phyloP scores from a whole-genome alignment of 2,113 vertebrate species.

The Gallinago undulata region DNA sequence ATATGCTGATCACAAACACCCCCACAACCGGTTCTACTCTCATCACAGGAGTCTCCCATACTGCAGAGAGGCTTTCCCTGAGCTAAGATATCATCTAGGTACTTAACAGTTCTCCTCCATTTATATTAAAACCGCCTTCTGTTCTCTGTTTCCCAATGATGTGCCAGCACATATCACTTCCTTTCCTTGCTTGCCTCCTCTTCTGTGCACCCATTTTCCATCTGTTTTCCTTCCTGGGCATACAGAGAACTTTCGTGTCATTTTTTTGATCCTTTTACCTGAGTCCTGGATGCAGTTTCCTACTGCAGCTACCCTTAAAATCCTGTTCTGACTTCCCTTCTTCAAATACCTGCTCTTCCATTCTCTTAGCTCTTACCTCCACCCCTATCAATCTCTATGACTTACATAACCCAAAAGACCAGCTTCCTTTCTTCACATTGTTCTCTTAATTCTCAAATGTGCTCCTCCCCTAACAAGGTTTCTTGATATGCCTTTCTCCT shows the following conservation, averaged over 20 bases:
- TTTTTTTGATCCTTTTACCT: not conserved
- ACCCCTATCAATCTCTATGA: not conserved
- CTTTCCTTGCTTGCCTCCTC: not conserved
- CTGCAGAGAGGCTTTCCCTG: not conserved
- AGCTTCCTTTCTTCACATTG: not conserved
- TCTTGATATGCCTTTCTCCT: not conserved
- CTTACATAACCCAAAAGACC: not conserved
- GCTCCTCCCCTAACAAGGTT: not conserved
- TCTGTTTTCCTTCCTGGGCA: not conserved
- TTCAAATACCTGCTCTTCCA: not conserved
- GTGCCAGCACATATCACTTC: not conserved
- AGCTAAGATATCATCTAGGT: not conserved
- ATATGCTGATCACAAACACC: not conserved
- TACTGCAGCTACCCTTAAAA: not conserved
- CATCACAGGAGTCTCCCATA: not conserved
- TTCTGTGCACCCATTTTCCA: not conserved
- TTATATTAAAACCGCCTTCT: not conserved
- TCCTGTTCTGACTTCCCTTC: not conserved
- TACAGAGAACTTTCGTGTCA: not conserved
- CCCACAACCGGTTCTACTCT: not conserved
- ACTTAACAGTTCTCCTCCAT: not conserved
- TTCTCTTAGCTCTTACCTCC: not conserved
- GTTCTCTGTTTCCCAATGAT: not conserved
- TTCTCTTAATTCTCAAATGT: not conserved
- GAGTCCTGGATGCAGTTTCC: not conserved